phyloP scores from a whole-genome alignment of 2,113 vertebrate species.

The Anseranas semipalmata region DNA sequence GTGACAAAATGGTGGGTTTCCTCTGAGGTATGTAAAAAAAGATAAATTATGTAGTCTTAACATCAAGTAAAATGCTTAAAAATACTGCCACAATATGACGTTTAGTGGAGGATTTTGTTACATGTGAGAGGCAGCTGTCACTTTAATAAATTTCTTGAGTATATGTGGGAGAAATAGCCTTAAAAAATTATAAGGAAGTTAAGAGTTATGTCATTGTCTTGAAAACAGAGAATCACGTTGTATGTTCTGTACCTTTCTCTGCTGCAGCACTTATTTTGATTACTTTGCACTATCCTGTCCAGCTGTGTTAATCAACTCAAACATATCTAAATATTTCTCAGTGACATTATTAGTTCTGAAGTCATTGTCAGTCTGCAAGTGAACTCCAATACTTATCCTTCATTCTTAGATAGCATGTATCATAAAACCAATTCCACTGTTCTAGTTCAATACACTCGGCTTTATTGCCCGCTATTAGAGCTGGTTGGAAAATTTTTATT shows the following conservation, averaged over 20 bases:
- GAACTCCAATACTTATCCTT: neutral
- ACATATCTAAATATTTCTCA: neutral
- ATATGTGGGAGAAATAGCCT: neutral
- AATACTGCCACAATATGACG: neutral
- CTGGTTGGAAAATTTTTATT: neutral
- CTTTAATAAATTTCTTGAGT: neutral
- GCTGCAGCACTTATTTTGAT: neutral
- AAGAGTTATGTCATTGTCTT: neutral
- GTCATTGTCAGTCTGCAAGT: neutral
- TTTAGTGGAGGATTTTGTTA: neutral
- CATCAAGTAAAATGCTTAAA: slow-evolving; percentile 5
- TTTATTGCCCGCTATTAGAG: slow-evolving; percentile 7
- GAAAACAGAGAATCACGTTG: neutral
- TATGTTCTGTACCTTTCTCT: neutral
- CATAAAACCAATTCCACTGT: neutral
- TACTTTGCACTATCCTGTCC: neutral
- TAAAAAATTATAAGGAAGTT: neutral
- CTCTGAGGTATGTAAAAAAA: neutral
- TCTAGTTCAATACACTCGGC: neutral
- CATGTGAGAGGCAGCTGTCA: neutral
- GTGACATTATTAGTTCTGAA: neutral
- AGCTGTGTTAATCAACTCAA: neutral
- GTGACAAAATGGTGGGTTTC: neutral
- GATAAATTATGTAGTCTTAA: neutral
- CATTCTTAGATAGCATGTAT: neutral